Base-by-base conservation (phyloP, 1,140 invertebrate species). In the Semibalanus balanoides region DNA sequence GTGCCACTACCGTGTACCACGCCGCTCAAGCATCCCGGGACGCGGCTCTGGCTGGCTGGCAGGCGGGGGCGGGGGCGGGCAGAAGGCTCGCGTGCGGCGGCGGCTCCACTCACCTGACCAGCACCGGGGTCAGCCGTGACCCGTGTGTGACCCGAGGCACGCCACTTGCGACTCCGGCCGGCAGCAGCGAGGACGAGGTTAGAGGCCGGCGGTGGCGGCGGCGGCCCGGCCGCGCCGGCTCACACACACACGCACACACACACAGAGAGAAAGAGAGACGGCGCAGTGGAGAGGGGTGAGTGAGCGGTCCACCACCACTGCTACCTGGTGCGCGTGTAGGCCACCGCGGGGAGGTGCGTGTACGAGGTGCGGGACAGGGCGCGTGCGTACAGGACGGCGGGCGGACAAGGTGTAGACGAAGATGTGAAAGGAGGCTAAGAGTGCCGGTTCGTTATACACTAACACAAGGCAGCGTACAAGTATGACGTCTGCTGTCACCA, bases 221-320 rank as follows among this genome's bases (percentile, higher is more conserved):
- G 51, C 11, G 11, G 14, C 1, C 51, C 14, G 14, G 51, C 22
- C 51, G 51, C 35, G 35, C 14, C 51, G 11, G 51, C 14, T 64
- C 14, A 64, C 51, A 64, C 14, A 64, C 14, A 64, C 7, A 64
- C 7, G 22, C 7, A 64, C 7, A 64, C 1, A 64, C 14, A 64
- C 7, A 64, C 7, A 64, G 11, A 25, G 51, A 64, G 51, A 64
- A 29, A 74, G 30, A 31, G 30, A 17, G 22, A 74, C 73, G 29
- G 79, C 75, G 72, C 29, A 74, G 70, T 14, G 30, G 19, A 3
- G 74, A 75, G 29, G 79, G 76, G 72, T 14, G 51, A 64, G 51
- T 22, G 51, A 11, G 51, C 14, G 11, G 14, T 14, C 51, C 51
- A 22, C 51, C 51, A 64, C 51, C 51, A 14, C 51, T 25, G 51